Conservation (phyloP, 1,140 invertebrate species). For the Rhopalosiphum padi region DNA sequence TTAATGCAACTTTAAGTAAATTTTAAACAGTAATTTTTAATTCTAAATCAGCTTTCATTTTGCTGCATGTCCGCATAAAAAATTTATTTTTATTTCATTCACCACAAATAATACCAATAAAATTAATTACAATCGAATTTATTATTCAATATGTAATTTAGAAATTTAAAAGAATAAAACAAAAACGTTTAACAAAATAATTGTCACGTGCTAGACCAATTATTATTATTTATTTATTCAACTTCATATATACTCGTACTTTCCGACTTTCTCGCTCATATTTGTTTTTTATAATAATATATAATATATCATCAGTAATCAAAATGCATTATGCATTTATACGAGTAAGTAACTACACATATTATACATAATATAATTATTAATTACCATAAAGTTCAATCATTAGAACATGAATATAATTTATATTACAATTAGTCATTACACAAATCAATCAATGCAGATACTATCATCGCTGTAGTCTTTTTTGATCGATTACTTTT, state of each 20-base stretch:
- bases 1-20: not conserved
- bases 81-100: not conserved
- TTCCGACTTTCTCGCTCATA: not conserved
- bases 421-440: not conserved
- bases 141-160: not conserved
- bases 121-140: not conserved
- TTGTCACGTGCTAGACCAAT: not conserved
- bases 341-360: not conserved
- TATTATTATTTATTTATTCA: not conserved
- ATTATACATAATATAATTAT: not conserved
- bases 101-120: not conserved
- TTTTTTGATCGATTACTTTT: not conserved
- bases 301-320: not conserved
- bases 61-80: not conserved
- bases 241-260: not conserved
- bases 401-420: not conserved
- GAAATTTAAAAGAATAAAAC: not conserved
- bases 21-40: not conserved
- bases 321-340: not conserved
- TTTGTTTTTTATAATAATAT: not conserved
- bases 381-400: not conserved
- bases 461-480: not conserved
- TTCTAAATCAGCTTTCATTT: not conserved
- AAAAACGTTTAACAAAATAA: not conserved
- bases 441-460: not conserved